Conservation (phyloP, 2,888 invertebrate genomes). For the Hypercompe scribonia region DNA sequence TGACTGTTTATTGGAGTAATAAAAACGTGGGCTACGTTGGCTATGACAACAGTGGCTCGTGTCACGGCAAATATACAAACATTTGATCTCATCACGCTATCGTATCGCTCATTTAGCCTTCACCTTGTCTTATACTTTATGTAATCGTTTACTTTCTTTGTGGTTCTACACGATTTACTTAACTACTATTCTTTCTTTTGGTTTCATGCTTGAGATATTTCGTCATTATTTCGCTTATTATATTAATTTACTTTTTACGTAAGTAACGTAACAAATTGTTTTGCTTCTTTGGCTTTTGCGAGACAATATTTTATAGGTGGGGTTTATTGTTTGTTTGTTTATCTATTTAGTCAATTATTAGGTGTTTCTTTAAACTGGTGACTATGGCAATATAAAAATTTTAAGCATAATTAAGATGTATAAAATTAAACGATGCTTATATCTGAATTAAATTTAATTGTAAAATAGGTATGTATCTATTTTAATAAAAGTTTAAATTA, state of each 20-base stretch:
- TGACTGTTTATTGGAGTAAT: constrained; percentile 72
- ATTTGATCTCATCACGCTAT: constrained; percentile 47
- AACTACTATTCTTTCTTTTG: constrained; percentile 13
- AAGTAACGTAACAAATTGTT: background rate
- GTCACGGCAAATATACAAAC: constrained; percentile 43
- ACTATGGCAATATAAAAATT: no score
- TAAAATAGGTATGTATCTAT: background rate
- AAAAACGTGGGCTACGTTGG: constrained; percentile 70
- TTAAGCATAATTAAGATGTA: no score
- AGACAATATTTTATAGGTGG: background rate
- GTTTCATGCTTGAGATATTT: background rate
- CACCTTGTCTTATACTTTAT: constrained; percentile 42
- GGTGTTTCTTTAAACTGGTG: background rate
- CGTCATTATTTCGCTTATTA: background rate
- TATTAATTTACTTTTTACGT: background rate
- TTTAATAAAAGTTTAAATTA: background rate
- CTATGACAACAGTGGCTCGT: constrained; percentile 59
- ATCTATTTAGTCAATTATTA: background rate
- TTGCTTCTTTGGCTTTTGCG: background rate
- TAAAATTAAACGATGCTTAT: background rate
- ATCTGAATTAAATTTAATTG: background rate
- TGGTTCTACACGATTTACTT: constrained; percentile 24
- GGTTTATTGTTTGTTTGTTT: background rate
- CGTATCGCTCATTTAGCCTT: constrained; percentile 38
- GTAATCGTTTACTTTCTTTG: constrained; percentile 40